Conservation (phyloP, 2,888 invertebrate genomes). For the Synanthedon formicaeformis region DNA sequence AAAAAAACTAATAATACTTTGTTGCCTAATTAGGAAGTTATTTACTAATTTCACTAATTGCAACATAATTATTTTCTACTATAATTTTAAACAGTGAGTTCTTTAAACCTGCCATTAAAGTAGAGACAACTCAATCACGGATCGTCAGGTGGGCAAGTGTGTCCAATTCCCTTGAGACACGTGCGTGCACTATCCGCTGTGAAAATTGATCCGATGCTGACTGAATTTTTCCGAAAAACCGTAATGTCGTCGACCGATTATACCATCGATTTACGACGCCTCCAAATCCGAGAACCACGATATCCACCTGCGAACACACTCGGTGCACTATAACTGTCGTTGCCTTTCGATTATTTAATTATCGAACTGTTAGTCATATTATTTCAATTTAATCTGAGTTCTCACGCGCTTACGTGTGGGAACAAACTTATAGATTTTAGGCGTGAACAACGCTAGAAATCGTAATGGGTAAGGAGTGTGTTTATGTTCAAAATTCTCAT, state of each 20-base stretch:
- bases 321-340: constrained; percentile 40
- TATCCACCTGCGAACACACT: constrained; percentile 45
- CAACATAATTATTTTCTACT: too few relatives aligned
- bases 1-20: too few relatives aligned
- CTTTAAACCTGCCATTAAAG: constrained; percentile 22
- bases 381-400: constrained; percentile 40
- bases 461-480: too few relatives aligned
- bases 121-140: constrained; percentile 26
- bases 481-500: too few relatives aligned
- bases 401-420: constrained; percentile 59
- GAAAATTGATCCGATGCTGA: constrained; percentile 56
- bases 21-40: too few relatives aligned
- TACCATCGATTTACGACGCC: constrained; percentile 41
- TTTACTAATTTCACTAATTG: too few relatives aligned
- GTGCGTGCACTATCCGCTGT: constrained; percentile 66
- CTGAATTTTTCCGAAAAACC: constrained; percentile 39
- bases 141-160: constrained; percentile 26
- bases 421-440: constrained; percentile 25
- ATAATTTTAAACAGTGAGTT: neutral
- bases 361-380: constrained; percentile 51
- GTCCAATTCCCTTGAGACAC: constrained; percentile 42
- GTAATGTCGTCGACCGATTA: constrained; percentile 54
- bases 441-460: too few relatives aligned
- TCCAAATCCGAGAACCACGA: constrained; percentile 53
- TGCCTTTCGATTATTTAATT: constrained; percentile 56